phyloP scores from a whole-genome alignment of 2,888 invertebrate species.

The Graphium colonna region DNA sequence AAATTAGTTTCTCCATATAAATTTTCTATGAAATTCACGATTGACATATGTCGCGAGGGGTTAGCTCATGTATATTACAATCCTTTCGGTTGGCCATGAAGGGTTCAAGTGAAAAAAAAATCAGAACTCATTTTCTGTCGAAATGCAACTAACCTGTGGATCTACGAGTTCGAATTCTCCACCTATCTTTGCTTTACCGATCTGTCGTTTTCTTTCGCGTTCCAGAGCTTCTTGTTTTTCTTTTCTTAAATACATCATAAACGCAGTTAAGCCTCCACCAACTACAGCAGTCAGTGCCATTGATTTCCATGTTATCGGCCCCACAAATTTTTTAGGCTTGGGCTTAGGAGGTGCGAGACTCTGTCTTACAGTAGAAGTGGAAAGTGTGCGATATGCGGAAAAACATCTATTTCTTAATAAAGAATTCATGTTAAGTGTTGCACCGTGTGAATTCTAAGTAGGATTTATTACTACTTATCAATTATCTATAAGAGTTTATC shows the following conservation, averaged over 20 bases:
- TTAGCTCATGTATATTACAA: too few relatives aligned
- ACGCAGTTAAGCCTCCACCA: slow-evolving; percentile 83
- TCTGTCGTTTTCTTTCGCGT: slow-evolving; percentile 86
- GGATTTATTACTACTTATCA: slow-evolving; percentile 20
- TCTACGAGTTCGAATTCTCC: slow-evolving; percentile 94
- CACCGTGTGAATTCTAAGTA: neutral
- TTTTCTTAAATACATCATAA: slow-evolving; percentile 88
- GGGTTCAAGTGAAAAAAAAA: too few relatives aligned
- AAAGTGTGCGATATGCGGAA: slow-evolving; percentile 47
- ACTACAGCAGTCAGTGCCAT: slow-evolving; percentile 83
- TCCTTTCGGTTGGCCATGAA: too few relatives aligned
- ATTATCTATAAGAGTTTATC: slow-evolving; percentile 21
- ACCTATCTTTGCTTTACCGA: slow-evolving; percentile 96
- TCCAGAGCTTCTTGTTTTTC: slow-evolving; percentile 88
- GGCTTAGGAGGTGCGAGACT: slow-evolving; percentile 58
- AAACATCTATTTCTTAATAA: slow-evolving; percentile 46
- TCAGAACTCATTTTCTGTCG: too few relatives aligned
- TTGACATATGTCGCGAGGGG: too few relatives aligned
- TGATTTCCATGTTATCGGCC: slow-evolving; percentile 91
- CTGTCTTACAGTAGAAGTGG: slow-evolving; percentile 50
- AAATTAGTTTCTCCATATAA: too few relatives aligned
- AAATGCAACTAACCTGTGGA: slow-evolving; percentile 61
- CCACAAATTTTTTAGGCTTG: slow-evolving; percentile 51
- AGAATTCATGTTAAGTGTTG: slow-evolving; percentile 46
- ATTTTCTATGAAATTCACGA: too few relatives aligned